phyloP scores from a whole-genome alignment of 2,113 vertebrate species.

The Meriones unguiculatus region DNA sequence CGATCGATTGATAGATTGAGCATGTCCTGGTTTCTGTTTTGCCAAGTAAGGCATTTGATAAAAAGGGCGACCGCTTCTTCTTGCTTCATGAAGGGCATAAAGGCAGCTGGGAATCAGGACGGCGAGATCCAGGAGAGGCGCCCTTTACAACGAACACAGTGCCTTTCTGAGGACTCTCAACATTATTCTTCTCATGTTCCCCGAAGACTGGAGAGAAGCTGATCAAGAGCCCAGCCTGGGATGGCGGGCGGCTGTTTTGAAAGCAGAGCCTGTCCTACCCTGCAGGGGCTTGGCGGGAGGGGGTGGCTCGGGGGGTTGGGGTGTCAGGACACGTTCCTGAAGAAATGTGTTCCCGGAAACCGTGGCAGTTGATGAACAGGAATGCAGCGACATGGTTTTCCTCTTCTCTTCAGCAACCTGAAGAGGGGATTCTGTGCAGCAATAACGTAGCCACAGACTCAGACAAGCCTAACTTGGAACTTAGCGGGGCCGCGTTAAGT shows the following conservation, averaged over 20 bases:
- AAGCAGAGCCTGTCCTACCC: neutral
- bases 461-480: constrained; percentile 40
- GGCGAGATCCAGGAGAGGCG: neutral
- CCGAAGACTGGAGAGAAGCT: neutral
- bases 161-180: neutral
- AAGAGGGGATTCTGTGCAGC: constrained; percentile 25
- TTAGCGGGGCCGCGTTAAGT: constrained; percentile 41
- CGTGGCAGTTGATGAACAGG: constrained; percentile 1
- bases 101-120: neutral
- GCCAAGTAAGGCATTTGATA: neutral
- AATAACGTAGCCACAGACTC: neutral
- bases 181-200: neutral
- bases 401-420: constrained; percentile 13
- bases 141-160: constrained; percentile 31
- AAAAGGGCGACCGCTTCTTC: neutral
- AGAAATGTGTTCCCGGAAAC: constrained; percentile 31
- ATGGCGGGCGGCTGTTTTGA: neutral
- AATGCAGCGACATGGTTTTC: neutral
- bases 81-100: neutral
- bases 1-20: neutral
- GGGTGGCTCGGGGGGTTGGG: neutral
- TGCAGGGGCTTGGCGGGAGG: neutral
- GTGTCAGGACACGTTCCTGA: neutral
- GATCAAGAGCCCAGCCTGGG: neutral
- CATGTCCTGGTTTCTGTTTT: constrained; percentile 2